A percentile compares a stretch with the other conserved stretches of the same genome.
phyloP scores from a whole-genome alignment of 2,888 invertebrate genomes.

The Schizaphis graminum region DNA sequence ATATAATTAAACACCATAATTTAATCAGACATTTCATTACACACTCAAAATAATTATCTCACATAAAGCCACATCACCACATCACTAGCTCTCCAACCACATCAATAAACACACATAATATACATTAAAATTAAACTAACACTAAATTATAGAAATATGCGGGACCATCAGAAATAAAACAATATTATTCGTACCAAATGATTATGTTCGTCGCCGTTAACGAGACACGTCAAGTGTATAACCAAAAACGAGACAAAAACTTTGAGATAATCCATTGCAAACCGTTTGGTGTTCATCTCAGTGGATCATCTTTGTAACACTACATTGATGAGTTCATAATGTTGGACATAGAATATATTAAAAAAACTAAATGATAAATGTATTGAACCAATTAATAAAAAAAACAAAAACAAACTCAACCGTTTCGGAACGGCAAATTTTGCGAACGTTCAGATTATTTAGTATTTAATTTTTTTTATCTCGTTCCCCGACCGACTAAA shows the following conservation, averaged over 20 bases:
- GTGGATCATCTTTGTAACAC: conserved; percentile 35
- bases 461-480: conserved; percentile 6
- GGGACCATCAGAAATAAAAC: not conserved
- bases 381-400: not conserved
- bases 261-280: conserved; percentile 36
- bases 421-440: not conserved
- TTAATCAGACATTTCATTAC: not conserved
- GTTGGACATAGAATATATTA: not conserved
- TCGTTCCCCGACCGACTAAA: not conserved
- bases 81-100: not conserved
- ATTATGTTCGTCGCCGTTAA: conserved; percentile 54
- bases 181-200: conserved; percentile 47
- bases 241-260: conserved; percentile 31
- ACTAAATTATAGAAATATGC: not conserved
- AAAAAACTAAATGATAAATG: not conserved
- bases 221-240: conserved; percentile 41
- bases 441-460: not conserved
- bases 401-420: not conserved
- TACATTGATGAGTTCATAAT: conserved; percentile 9
- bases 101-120: not conserved
- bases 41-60: not conserved
- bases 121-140: not conserved
- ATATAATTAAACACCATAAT: not conserved
- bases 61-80: conserved; percentile 48
- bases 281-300: conserved; percentile 14